Percentiles rank a stretch among this genome's conserved stretches.
These are phyloP conservation scores for Syritta pipiens DNA, from an alignment of 2,888 invertebrate species.

Conservation along the genomic window DNA sequence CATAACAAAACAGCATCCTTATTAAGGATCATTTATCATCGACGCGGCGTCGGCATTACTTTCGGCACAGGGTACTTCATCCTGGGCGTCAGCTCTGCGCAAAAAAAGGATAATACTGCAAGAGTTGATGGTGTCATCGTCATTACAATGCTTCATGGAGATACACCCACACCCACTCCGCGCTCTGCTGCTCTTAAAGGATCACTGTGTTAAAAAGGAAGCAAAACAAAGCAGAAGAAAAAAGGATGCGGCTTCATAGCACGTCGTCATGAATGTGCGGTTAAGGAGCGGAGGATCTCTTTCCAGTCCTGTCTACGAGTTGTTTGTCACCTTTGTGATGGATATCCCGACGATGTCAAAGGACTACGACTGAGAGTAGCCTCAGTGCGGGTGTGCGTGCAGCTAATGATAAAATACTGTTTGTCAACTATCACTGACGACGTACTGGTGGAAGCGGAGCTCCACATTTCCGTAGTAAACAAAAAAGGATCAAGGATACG, in stretches of 20 bases:
- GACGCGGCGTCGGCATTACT: slow-evolving; percentile 5
- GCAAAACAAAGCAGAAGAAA: no score
- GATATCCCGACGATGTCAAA: slow-evolving; percentile 34
- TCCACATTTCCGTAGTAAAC: slow-evolving; percentile 13
- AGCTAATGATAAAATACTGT: slow-evolving; percentile 40
- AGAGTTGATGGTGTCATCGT: slow-evolving; percentile 29
- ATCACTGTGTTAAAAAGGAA: no score
- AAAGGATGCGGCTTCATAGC: not conserved
- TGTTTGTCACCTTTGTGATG: slow-evolving; percentile 38
- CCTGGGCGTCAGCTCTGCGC: not conserved
- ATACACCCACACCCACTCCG: not conserved
- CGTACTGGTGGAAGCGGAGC: not conserved
- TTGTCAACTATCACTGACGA: slow-evolving; percentile 3
- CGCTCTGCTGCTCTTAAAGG: slow-evolving; percentile 9
- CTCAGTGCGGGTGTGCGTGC: not conserved
- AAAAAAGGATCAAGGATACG: slow-evolving; percentile 22
- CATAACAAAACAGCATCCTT: slow-evolving; percentile 31
- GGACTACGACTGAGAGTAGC: not conserved
- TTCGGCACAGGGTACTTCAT: not conserved
- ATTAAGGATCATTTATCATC: slow-evolving; percentile 48
- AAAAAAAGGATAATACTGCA: not conserved
- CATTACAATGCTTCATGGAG: slow-evolving; percentile 24
- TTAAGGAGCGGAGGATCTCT: no score
- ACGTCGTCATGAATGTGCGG: no score
- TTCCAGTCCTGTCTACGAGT: slow-evolving; percentile 6